Conservation (phyloP, 2,797 vertebrate species). For the Etheostoma nigrum region DNA sequence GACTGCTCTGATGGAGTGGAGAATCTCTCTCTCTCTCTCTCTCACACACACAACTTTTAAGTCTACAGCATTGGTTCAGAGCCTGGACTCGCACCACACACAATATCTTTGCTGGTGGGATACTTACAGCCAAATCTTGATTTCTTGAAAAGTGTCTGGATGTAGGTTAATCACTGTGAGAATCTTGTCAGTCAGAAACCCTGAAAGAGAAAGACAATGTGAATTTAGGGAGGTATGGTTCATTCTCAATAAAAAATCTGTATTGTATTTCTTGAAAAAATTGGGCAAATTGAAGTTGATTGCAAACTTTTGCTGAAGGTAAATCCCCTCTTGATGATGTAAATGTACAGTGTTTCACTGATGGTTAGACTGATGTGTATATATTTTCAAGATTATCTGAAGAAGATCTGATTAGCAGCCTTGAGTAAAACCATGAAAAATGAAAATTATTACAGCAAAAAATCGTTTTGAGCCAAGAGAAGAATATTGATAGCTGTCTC, state of each 20-base stretch:
- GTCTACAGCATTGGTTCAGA: slow-evolving; percentile 19
- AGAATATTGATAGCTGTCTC: slow-evolving; percentile 52
- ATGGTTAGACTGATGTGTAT: not conserved
- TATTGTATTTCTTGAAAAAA: not conserved
- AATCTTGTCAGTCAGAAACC: slow-evolving; percentile 57
- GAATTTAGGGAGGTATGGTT: slow-evolving; percentile 19
- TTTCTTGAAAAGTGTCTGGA: slow-evolving; percentile 51
- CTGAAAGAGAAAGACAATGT: slow-evolving; percentile 67
- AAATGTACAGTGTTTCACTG: slow-evolving; percentile 6
- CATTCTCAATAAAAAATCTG: slow-evolving; percentile 6
- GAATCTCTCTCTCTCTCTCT: slow-evolving; percentile 21
- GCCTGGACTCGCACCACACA: slow-evolving; percentile 17
- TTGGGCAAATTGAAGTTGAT: not conserved
- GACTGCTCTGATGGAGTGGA: slow-evolving; percentile 50
- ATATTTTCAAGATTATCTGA: not conserved
- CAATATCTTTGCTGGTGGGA: slow-evolving; percentile 12
- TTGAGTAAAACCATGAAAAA: slow-evolving; percentile 22
- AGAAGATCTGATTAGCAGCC: slow-evolving; percentile 2
- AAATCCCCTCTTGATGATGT: not conserved
- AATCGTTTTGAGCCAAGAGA: slow-evolving; percentile 24
- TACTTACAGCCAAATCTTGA: slow-evolving; percentile 79
- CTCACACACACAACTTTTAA: slow-evolving; percentile 22
- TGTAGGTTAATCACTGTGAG: slow-evolving; percentile 65
- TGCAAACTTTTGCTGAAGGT: not conserved
- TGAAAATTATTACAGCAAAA: not conserved